Evolutionary conservation across 2,113 vertebrate species (phyloP).

Genomic region (Kobus ellipsiprymnus): DNA sequence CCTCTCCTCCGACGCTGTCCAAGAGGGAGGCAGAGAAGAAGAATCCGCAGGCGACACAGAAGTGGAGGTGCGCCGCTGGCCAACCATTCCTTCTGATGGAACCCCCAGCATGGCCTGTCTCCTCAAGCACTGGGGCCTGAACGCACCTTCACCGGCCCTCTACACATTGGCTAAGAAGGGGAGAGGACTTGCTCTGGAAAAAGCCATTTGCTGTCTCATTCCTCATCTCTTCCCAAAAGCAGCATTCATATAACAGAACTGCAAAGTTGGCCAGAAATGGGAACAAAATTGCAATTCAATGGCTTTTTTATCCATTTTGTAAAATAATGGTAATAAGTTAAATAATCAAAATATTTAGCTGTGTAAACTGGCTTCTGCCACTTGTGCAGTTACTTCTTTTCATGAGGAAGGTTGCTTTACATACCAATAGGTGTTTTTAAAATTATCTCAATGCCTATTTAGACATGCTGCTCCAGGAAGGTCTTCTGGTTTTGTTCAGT

Average conservation of each 20-base stretch:
- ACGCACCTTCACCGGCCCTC: fast-evolving
- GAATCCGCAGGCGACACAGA: not conserved
- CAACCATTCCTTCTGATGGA: not conserved
- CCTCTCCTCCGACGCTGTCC: not conserved
- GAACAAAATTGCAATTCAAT: conserved; percentile 56
- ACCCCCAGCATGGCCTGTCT: not conserved
- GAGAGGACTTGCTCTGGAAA: not conserved
- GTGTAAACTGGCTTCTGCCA: conserved; percentile 71
- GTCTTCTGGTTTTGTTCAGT: conserved; percentile 76
- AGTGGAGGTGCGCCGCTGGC: not conserved
- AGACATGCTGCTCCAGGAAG: conserved; percentile 76
- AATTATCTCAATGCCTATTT: conserved; percentile 79
- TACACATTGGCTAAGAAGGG: not conserved
- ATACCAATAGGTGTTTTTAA: conserved; percentile 77
- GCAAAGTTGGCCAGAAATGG: conserved; percentile 1
- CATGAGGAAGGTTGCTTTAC: conserved; percentile 72
- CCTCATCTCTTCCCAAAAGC: conserved; percentile 1
- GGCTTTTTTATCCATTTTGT: conserved; percentile 58
- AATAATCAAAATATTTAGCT: conserved; percentile 78
- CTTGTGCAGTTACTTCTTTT: conserved; percentile 71
- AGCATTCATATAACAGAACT: conserved; percentile 14
- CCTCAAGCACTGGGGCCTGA: not conserved
- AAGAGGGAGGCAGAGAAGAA: not conserved
- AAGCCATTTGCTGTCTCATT: not conserved
- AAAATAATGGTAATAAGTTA: conserved; percentile 68